phyloP scores from a whole-genome alignment of 1,140 invertebrate species.

The Lordiphosa clarofinis region DNA sequence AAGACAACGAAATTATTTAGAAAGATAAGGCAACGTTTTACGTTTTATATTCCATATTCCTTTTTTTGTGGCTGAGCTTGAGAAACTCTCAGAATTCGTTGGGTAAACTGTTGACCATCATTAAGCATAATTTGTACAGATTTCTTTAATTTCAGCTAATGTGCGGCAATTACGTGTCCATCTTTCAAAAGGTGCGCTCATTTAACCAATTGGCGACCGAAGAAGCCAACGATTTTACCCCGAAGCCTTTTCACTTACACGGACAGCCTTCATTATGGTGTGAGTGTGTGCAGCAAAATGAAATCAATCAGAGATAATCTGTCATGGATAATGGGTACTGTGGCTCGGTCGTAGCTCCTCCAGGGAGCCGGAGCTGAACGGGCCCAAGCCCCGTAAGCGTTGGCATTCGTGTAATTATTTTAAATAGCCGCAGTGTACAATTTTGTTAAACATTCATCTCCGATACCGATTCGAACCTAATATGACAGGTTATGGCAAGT shows the following conservation, averaged over 20 bases:
- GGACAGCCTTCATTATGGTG: slow-evolving; percentile 60
- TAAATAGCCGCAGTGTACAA: slow-evolving; percentile 75
- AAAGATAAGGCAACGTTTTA: slow-evolving; percentile 30
- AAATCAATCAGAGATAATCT: slow-evolving; percentile 78
- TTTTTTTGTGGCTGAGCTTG: slow-evolving; percentile 20
- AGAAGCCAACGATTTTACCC: slow-evolving; percentile 58
- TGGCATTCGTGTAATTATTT: slow-evolving; percentile 72
- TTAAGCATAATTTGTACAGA: slow-evolving; percentile 73
- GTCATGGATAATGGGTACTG: slow-evolving; percentile 69
- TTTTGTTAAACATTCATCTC: slow-evolving; percentile 70
- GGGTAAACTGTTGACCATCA: slow-evolving; percentile 43
- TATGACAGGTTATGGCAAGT: slow-evolving; percentile 68
- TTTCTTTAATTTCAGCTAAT: slow-evolving; percentile 67
- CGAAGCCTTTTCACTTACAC: slow-evolving; percentile 41
- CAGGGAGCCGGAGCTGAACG: slow-evolving; percentile 8
- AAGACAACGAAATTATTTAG: not conserved
- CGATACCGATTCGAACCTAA: slow-evolving; percentile 66
- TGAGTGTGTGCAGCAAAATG: slow-evolving; percentile 58
- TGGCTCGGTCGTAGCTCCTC: slow-evolving; percentile 13
- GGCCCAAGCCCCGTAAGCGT: not conserved
- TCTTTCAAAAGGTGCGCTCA: slow-evolving; percentile 49
- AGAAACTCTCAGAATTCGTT: slow-evolving; percentile 33
- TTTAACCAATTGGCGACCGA: slow-evolving; percentile 66
- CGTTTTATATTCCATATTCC: not conserved
- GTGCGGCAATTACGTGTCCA: slow-evolving; percentile 64